A percentile compares a stretch with the other conserved stretches of the same genome.
These are phyloP conservation scores for Acheta domesticus DNA, from an alignment of 2,888 invertebrate species.

Conservation along the genomic window DNA sequence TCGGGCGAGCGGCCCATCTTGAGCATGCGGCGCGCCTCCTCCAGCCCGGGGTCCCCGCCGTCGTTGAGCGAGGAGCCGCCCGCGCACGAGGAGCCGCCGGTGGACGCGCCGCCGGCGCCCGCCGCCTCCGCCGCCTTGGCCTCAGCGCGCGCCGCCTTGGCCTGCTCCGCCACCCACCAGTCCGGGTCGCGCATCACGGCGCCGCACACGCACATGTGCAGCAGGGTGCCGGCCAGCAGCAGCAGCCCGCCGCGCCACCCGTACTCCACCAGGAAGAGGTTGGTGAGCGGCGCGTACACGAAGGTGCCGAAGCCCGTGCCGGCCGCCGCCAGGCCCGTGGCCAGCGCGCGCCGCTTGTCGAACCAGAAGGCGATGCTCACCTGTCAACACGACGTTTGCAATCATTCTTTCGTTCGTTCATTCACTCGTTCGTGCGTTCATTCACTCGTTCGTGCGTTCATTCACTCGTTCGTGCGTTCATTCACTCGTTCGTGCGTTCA, in stretches of 20 bases:
- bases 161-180: constrained; percentile 69
- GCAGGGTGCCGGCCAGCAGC: constrained; percentile 75
- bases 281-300: constrained; percentile 80
- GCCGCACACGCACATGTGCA: constrained; percentile 82
- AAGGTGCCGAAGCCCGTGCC: constrained; percentile 89
- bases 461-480: too few relatives aligned
- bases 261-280: constrained; percentile 69
- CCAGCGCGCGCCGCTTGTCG: constrained; percentile 79
- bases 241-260: constrained; percentile 84
- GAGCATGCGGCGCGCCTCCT: constrained; percentile 64
- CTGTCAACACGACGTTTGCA: neutral
- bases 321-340: constrained; percentile 82
- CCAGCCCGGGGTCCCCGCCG: constrained; percentile 60
- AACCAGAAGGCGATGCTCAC: constrained; percentile 80
- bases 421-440: too few relatives aligned
- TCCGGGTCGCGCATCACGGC: constrained; percentile 84
- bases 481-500: too few relatives aligned
- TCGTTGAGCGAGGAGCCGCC: constrained; percentile 44
- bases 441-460: too few relatives aligned
- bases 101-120: constrained; percentile 55
- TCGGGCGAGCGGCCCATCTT: constrained; percentile 67
- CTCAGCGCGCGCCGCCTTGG: constrained; percentile 50
- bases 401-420: too few relatives aligned
- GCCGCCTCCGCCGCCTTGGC: constrained; percentile 40
- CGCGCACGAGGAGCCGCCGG: constrained; percentile 45